Base-by-base conservation (phyloP, 2,113 vertebrate genomes). In the Ariopsis seemanni region DNA sequence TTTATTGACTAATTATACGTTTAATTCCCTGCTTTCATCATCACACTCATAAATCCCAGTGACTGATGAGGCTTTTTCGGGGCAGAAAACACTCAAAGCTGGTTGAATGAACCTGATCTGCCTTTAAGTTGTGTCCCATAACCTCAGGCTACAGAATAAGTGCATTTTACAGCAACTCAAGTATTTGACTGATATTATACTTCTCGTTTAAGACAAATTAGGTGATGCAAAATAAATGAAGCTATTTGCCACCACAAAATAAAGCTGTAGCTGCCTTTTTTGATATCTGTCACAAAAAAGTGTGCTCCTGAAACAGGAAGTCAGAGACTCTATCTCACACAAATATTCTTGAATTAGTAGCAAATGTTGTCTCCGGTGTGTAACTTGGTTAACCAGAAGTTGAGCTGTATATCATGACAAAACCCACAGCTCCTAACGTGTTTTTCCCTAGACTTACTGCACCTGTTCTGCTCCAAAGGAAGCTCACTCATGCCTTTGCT, bases 391-490 rank as follows among this genome's bases (percentile, higher is more conserved):
- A 86, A 82, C 85, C 85, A 72, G 48, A 63, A 80, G 53, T 67
- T 27, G 52, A 67, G 53, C 85, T 82, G 77, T 53, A 86, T 55
- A 71, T 81, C 78, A 86, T 52, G 60, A 81, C 78, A 71, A 71
- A 84, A 71, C 63, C 85, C 78, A 58, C 85, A 81, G 15, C 77
- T 71, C 30, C 65, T 86, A 86, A 86, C 85, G 77, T 55, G 85
- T 86, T 65, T 86, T 63, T 82, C 78, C 78, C 27, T 27, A 79
- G 75, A 72, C 57, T 71, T 57, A 53, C 78, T 42, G 78, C 85
- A 86, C 85, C 85, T 86, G 85, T 58, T 81, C 78, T 42, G 50
- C 85, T 48, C 85, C 84, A 85, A 75, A 85, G 72, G 84, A 85
- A 85, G 72, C 58, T 69, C 65, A 12, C 85, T 30, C 60, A 14